Evolutionary conservation across 2,888 invertebrate species (phyloP).

Genomic region (Leucophora obtusa): DNA sequence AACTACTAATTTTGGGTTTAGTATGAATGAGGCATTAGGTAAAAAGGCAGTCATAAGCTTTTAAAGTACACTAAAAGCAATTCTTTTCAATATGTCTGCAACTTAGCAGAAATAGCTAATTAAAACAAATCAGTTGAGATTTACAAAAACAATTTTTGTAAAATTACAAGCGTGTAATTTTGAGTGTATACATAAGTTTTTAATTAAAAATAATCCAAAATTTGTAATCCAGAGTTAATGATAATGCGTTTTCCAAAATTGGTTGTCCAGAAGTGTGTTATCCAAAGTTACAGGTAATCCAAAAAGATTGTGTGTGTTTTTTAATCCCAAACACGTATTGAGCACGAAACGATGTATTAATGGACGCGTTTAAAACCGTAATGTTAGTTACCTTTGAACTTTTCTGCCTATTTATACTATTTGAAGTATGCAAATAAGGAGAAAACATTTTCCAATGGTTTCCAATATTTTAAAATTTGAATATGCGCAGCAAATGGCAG

Average conservation of each 20-base stretch:
- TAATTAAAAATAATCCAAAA: no score
- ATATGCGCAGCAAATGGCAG: constrained; percentile 71
- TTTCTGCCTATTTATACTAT: constrained; percentile 64
- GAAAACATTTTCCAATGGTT: constrained; percentile 54
- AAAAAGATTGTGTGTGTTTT: background rate
- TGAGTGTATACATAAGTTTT: no score
- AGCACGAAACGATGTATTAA: constrained; percentile 23
- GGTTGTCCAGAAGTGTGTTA: background rate
- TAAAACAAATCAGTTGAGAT: no score
- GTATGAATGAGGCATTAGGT: no score
- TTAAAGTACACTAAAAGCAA: no score
- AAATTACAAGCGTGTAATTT: no score
- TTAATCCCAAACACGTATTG: no score
- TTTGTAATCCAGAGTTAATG: background rate
- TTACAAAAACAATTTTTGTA: no score
- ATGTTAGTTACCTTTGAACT: constrained; percentile 14
- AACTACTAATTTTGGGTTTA: no score
- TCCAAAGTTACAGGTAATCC: background rate
- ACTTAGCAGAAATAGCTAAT: no score
- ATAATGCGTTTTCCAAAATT: background rate
- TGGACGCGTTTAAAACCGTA: constrained; percentile 49
- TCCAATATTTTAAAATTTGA: constrained; percentile 74
- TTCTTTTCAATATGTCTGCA: no score
- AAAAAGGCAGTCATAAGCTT: no score
- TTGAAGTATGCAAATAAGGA: constrained; percentile 42